Conservation (phyloP, 1,140 invertebrate species). For the Dreissena rostriformis region DNA sequence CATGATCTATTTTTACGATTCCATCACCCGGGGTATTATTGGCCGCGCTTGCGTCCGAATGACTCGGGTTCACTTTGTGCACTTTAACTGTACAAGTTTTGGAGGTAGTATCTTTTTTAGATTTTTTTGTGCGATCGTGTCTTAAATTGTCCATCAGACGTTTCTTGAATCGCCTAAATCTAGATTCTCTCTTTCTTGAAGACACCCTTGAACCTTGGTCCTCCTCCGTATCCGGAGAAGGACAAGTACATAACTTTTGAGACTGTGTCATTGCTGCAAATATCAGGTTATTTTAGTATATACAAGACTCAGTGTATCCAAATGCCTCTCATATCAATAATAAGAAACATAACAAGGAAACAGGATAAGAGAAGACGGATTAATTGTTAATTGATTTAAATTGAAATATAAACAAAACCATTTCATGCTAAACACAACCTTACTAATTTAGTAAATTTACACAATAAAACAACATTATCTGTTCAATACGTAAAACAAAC, state of each 20-base stretch:
- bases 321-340: too few species aligned
- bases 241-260: constrained; percentile 25
- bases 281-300: too few species aligned
- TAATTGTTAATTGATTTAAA: too few species aligned
- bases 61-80: constrained; percentile 32
- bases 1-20: constrained; percentile 3
- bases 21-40: constrained; percentile 14
- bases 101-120: neutral
- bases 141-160: constrained; percentile 16
- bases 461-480: too few species aligned
- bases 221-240: constrained; percentile 48
- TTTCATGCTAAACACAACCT: too few species aligned
- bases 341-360: too few species aligned
- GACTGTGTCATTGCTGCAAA: neutral
- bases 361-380: too few species aligned
- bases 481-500: too few species aligned
- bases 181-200: constrained; percentile 39
- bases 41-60: neutral
- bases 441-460: too few species aligned
- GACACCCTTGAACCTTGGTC: constrained; percentile 23
- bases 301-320: too few species aligned
- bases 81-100: neutral
- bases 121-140: neutral
- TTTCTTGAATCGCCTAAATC: constrained; percentile 44
- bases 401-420: too few species aligned